Percentiles rank a stretch among this genome's conserved stretches.
Evolutionary conservation across 2,888 invertebrate genomes (phyloP).

Genomic region (Drosophila barbarae): DNA sequence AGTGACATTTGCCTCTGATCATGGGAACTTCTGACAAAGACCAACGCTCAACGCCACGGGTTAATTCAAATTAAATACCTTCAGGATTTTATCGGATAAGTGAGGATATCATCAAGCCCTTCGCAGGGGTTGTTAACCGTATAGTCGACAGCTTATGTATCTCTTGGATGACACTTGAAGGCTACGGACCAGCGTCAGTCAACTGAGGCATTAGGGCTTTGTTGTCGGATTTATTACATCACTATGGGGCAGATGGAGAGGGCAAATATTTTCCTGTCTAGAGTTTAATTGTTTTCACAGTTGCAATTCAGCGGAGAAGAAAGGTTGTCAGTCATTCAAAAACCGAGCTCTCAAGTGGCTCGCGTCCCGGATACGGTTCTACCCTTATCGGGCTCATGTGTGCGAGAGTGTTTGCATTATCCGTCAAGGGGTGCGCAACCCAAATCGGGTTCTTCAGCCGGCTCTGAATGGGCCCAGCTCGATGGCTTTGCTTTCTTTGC

Average conservation of each 20-base stretch:
- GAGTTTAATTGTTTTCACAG: conserved; percentile 72
- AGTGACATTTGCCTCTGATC: conserved; percentile 49
- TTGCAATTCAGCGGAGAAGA: conserved; percentile 51
- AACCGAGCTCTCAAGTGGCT: conserved; percentile 64
- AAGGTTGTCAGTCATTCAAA: conserved; percentile 58
- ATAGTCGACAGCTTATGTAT: conserved; percentile 44
- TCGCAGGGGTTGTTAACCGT: conserved; percentile 35
- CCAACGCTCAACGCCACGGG: conserved; percentile 13
- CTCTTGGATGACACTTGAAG: conserved; percentile 66
- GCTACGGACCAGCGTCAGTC: conserved; percentile 43
- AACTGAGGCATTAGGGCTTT: conserved; percentile 60
- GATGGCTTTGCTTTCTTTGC: conserved; percentile 48
- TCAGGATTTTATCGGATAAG: conserved; percentile 57
- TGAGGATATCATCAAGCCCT: conserved; percentile 40
- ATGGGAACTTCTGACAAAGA: conserved; percentile 52
- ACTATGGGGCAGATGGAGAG: conserved; percentile 36
- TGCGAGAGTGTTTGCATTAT: conserved; percentile 53
- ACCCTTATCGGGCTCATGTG: conserved; percentile 61
- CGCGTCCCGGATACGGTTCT: conserved; percentile 38
- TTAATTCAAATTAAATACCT: conserved; percentile 60
- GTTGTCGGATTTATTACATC: conserved; percentile 75
- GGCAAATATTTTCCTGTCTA: conserved; percentile 67
- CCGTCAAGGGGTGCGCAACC: conserved; percentile 56
- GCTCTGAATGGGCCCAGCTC: conserved; percentile 49
- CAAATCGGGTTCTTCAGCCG: conserved; percentile 42